Evolutionary conservation across 2,113 vertebrate species (phyloP).

Genomic region (Phaethon lepturus): DNA sequence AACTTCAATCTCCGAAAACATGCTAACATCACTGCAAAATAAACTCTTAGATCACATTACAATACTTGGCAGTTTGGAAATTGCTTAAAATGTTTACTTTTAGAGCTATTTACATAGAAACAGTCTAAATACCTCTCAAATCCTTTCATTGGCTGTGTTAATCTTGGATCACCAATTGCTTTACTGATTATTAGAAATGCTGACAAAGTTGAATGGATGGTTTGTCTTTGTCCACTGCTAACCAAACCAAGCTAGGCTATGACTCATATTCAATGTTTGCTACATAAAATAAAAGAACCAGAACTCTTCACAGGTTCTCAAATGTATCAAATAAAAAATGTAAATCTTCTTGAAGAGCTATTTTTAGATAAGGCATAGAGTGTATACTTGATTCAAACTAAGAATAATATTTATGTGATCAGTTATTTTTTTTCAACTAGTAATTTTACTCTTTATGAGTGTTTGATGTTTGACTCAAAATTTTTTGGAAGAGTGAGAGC

Average conservation of each 20-base stretch:
- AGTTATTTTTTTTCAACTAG: neutral
- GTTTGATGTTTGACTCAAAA: neutral
- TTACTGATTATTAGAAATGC: neutral
- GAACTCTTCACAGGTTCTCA: neutral
- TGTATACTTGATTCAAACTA: neutral
- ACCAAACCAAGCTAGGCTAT: neutral
- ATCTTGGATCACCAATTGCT: neutral
- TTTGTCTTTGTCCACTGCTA: neutral
- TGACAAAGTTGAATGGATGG: neutral
- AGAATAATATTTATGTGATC: neutral
- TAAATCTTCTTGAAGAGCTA: neutral
- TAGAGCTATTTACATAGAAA: neutral
- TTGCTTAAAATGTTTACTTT: neutral
- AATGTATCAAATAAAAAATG: neutral
- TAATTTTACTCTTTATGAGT: neutral
- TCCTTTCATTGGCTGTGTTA: neutral
- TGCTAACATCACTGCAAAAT: neutral
- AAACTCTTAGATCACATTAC: neutral
- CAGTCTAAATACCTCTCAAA: neutral
- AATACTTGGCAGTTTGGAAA: neutral
- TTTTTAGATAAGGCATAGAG: neutral
- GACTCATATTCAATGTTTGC: neutral
- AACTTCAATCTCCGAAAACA: neutral
- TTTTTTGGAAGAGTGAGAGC: neutral
- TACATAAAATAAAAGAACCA: neutral